Conservation (phyloP, 2,797 vertebrate genomes). For the Alectoris magna region DNA sequence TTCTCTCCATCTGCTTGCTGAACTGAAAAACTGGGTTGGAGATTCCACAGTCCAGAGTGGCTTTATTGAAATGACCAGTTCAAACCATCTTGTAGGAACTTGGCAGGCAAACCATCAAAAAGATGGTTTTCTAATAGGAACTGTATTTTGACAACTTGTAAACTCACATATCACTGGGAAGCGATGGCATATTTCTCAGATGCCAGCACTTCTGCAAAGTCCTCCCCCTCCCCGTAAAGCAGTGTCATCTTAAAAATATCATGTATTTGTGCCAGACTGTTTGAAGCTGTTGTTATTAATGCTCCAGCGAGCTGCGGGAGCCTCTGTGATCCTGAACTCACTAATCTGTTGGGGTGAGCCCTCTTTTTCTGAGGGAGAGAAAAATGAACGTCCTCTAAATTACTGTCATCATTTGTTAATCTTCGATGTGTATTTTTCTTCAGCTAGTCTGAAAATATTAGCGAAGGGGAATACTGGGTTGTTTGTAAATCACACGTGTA, state of each 20-base stretch:
- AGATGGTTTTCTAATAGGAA: slow-evolving; percentile 39
- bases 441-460: not conserved
- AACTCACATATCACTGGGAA: slow-evolving; percentile 49
- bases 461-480: not conserved
- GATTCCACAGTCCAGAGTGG: not conserved
- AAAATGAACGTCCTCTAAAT: not conserved
- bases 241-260: not conserved
- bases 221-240: not conserved
- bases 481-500: not conserved
- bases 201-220: slow-evolving; percentile 41
- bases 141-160: slow-evolving; percentile 47
- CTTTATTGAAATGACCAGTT: slow-evolving; percentile 58
- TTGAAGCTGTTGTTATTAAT: slow-evolving; percentile 37
- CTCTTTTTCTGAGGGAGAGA: not conserved
- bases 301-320: slow-evolving; percentile 6
- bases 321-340: not conserved
- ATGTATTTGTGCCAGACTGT: slow-evolving; percentile 38
- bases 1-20: not conserved
- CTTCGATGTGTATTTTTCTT: not conserved
- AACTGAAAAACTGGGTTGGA: slow-evolving; percentile 14
- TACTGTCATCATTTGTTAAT: not conserved
- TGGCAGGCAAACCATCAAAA: slow-evolving; percentile 17
- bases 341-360: not conserved
- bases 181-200: slow-evolving; percentile 43
- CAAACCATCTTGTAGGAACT: not conserved